phyloP scores from a whole-genome alignment of 1,140 invertebrate genomes.

The Leptopilina boulardi region DNA sequence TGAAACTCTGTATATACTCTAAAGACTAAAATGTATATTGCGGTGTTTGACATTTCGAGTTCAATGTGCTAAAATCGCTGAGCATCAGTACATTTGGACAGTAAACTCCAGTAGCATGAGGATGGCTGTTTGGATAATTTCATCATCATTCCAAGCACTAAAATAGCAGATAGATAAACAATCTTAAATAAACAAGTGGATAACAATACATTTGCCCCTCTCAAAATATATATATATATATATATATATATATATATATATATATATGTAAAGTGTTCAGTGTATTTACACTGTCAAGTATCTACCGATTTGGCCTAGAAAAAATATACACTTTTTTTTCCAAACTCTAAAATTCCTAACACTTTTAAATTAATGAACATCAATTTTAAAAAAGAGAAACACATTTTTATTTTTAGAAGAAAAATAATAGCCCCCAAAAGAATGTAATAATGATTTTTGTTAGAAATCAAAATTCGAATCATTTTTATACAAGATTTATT shows the following conservation, averaged over 20 bases:
- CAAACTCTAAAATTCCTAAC: not conserved
- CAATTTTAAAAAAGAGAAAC: too few species aligned
- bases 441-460: too few species aligned
- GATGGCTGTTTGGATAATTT: conserved; percentile 25
- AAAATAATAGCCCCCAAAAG: too few species aligned
- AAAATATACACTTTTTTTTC: not conserved
- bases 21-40: not conserved
- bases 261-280: conserved; percentile 6
- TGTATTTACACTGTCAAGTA: conserved; percentile 25
- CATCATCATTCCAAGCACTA: not conserved
- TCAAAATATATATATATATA: too few species aligned
- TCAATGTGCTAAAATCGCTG: conserved; percentile 6
- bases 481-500: too few species aligned
- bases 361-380: not conserved
- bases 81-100: conserved; percentile 6
- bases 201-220: not conserved
- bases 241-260: too few species aligned
- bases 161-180: conserved; percentile 13
- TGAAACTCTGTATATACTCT: not conserved
- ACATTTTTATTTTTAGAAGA: too few species aligned
- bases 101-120: not conserved
- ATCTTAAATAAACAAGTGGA: conserved; percentile 31
- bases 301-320: not conserved
- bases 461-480: too few species aligned
- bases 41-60: not conserved